A percentile compares a stretch with the other conserved stretches of the same genome.
Conservation (phyloP, 2,888 invertebrate genomes). For the Eupelmus urozonus region DNA sequence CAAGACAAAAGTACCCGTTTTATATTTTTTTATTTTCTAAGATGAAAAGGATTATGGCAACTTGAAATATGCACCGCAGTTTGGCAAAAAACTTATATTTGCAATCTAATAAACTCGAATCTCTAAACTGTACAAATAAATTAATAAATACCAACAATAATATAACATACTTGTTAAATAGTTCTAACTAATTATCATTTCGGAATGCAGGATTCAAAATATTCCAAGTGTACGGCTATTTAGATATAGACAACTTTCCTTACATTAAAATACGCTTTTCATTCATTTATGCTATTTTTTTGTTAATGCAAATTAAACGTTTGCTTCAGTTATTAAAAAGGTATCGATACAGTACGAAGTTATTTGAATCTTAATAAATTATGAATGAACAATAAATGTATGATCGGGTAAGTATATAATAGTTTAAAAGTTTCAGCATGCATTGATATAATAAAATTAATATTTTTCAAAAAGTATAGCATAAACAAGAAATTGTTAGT, state of each 20-base stretch:
- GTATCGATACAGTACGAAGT: no score
- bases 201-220: slow-evolving; percentile 53
- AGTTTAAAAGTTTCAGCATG: no score
- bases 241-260: slow-evolving; percentile 31
- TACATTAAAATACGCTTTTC: slow-evolving; percentile 27
- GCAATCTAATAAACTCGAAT: slow-evolving; percentile 42
- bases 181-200: slow-evolving; percentile 48
- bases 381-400: no score
- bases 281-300: neutral
- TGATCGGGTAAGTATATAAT: no score
- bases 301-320: neutral
- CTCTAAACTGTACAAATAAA: slow-evolving; percentile 57
- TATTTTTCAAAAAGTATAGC: neutral
- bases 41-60: slow-evolving; percentile 50
- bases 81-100: slow-evolving; percentile 55
- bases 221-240: slow-evolving; percentile 30
- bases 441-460: neutral
- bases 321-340: neutral
- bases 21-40: slow-evolving; percentile 28
- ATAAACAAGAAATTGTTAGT: slow-evolving; percentile 17
- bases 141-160: slow-evolving; percentile 55
- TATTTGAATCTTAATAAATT: no score
- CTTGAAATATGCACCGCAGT: slow-evolving; percentile 55
- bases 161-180: slow-evolving; percentile 43
- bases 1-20: slow-evolving; percentile 30